phyloP scores from a whole-genome alignment of 1,140 invertebrate genomes.

The Camponotus floridanus region DNA sequence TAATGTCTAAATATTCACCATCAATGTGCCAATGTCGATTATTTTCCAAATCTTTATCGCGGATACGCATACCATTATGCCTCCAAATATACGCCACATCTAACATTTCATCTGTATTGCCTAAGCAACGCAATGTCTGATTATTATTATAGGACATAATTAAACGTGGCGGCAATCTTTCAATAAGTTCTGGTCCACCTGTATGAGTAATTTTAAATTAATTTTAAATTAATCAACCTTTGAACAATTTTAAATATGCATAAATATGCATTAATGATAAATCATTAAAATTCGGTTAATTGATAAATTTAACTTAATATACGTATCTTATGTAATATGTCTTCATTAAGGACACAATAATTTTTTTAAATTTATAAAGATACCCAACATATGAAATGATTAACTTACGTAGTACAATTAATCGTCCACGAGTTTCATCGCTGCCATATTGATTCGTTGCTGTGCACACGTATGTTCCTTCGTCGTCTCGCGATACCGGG shows the following conservation, averaged over 20 bases:
- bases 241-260: not conserved
- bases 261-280: constrained; percentile 24
- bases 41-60: constrained; percentile 88
- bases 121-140: constrained; percentile 92
- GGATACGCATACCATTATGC: constrained; percentile 93
- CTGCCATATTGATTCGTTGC: constrained; percentile 94
- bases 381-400: constrained; percentile 25
- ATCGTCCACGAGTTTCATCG: constrained; percentile 92
- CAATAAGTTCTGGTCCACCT: constrained; percentile 91
- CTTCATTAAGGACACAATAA: not conserved
- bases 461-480: constrained; percentile 95
- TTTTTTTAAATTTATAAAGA: not conserved
- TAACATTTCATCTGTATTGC: constrained; percentile 92
- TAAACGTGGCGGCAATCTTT: constrained; percentile 89
- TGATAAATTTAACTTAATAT: constrained; percentile 10
- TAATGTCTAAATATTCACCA: constrained; percentile 92
- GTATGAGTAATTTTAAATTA: constrained; percentile 76
- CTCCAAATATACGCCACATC: constrained; percentile 97
- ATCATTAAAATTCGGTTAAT: not conserved
- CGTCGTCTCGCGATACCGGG: constrained; percentile 94
- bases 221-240: not conserved
- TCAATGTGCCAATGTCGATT: constrained; percentile 87
- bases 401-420: constrained; percentile 94
- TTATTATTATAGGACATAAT: constrained; percentile 90
- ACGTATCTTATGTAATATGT: not conserved